Evolutionary conservation across 1,140 invertebrate genomes (phyloP), one percentile per base, ranked within the genome.

Genomic region (Eubasilissa regina): DNA sequence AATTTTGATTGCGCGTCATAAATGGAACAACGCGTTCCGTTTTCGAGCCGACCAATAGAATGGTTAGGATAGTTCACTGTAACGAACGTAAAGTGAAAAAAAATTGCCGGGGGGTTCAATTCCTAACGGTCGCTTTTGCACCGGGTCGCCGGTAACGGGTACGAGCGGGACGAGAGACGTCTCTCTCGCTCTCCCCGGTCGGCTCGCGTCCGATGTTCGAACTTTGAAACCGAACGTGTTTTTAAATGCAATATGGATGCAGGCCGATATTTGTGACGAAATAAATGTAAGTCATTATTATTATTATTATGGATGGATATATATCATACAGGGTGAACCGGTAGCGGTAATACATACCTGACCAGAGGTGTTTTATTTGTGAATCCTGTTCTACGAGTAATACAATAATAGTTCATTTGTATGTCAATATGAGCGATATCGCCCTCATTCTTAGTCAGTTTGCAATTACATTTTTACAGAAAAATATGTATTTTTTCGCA

Each of bases 91-190:
- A 1, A 3, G 1, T 35, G 25, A 25, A 35, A 64, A 64, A 64
- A 64, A 64, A 64, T 25, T 43, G 60, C 60, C 60, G 7, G 19
- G 60, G 60, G 60, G 60, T 64, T 64, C 60, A 25, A 43, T 64
- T 64, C 60, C 60, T 64, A 64, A 64, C 60, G 60, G 60, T 64
- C 60, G 60, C 60, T 64, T 64, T 43, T 64, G 60, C 60, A 25
- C 35, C 21, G 60, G 60, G 60, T 21, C 58, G 58, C 13, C 53
- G 4, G 10, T 21, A 15, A 58, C 35, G 60, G 35, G 60, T 64
- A 21, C 60, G 25, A 64, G 60, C 10, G 60, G 35, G 9, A 25
- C 60, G 35, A 25, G 13, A n/a, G 13, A 10, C n/a, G 6, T 13
- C 35, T 1, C 60, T 8, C 60, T 35, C 15, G 19, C 60, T 64